Percentiles rank a stretch among this genome's conserved stretches.
Conservation (phyloP, 2,888 invertebrate species). For the Phortica magna region DNA sequence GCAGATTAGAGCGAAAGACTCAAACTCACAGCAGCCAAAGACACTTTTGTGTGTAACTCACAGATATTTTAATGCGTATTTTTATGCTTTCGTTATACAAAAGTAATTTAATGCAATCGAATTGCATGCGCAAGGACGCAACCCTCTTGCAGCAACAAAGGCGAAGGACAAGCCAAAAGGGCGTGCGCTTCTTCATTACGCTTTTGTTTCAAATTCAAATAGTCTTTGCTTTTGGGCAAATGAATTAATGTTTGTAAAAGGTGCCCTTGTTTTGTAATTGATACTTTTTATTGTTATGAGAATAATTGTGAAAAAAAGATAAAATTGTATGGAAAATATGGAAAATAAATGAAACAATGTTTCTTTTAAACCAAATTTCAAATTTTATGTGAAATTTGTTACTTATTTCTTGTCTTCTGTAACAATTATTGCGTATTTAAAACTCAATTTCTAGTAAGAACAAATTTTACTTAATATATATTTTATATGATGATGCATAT, state of each 20-base stretch:
- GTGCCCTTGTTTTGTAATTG: neutral
- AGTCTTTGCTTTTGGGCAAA: neutral
- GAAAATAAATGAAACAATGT: neutral
- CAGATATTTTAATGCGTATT: conserved; percentile 67
- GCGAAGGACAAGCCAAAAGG: neutral
- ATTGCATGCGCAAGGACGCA: conserved; percentile 42
- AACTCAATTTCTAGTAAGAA: too few relatives aligned
- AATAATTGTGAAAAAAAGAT: too few relatives aligned
- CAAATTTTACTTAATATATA: too few relatives aligned
- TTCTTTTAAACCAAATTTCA: too few relatives aligned
- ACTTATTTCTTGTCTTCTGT: too few relatives aligned
- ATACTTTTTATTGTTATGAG: neutral
- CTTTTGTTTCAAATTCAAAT: neutral
- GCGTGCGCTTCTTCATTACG: neutral
- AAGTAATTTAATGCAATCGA: conserved; percentile 53
- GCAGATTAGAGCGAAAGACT: conserved; percentile 56
- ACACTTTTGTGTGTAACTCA: conserved; percentile 48
- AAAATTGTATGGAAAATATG: neutral
- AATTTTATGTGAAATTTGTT: too few relatives aligned
- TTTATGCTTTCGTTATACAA: conserved; percentile 60
- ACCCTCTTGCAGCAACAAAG: conserved; percentile 12
- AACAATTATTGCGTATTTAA: too few relatives aligned
- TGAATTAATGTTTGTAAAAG: neutral
- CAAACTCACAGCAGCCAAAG: conserved; percentile 26
- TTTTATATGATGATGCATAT: too few relatives aligned